A percentile compares a stretch with the other conserved stretches of the same genome.
Conservation (phyloP, 2,888 invertebrate species). For the Myopa tessellatipennis region DNA sequence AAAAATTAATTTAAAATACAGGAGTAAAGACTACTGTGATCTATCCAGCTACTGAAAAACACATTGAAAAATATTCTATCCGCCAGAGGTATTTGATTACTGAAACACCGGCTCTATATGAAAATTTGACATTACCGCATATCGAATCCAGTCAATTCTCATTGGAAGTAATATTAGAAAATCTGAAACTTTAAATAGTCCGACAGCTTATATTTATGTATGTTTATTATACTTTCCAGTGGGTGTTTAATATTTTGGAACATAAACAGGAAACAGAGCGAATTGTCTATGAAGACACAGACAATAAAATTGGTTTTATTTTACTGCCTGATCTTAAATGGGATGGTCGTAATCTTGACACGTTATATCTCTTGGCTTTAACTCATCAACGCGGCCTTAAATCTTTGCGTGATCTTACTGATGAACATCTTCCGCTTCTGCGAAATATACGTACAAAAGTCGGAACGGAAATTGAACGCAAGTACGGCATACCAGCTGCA, state of each 20-base stretch:
- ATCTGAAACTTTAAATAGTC: conserved; percentile 36
- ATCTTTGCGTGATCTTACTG: conserved; percentile 86
- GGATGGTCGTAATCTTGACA: conserved; percentile 83
- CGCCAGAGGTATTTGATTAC: conserved; percentile 81
- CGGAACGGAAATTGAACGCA: conserved; percentile 79
- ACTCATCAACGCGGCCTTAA: conserved; percentile 79
- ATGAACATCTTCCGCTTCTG: conserved; percentile 82
- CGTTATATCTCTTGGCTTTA: conserved; percentile 88
- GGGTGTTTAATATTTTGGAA: conserved; percentile 96
- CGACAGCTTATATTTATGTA: conserved; percentile 16
- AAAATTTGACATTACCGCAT: conserved; percentile 81
- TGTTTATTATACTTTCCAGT: conserved; percentile 71
- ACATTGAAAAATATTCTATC: conserved; percentile 85
- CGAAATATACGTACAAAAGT: conserved; percentile 83
- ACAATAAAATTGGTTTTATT: conserved; percentile 83
- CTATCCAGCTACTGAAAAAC: conserved; percentile 93
- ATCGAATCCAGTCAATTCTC: conserved; percentile 80
- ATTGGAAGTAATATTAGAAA: conserved; percentile 74
- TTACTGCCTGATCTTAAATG: conserved; percentile 96
- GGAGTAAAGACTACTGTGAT: conserved; percentile 90
- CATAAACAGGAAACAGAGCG: conserved; percentile 91
- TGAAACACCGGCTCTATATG: conserved; percentile 87
- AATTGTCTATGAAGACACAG: conserved; percentile 83
- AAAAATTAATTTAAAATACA: conserved; percentile 61
- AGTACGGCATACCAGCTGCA: conserved; percentile 77